phyloP scores from a whole-genome alignment of 2,113 vertebrate genomes.

The Eulacestoma nigropectus region DNA sequence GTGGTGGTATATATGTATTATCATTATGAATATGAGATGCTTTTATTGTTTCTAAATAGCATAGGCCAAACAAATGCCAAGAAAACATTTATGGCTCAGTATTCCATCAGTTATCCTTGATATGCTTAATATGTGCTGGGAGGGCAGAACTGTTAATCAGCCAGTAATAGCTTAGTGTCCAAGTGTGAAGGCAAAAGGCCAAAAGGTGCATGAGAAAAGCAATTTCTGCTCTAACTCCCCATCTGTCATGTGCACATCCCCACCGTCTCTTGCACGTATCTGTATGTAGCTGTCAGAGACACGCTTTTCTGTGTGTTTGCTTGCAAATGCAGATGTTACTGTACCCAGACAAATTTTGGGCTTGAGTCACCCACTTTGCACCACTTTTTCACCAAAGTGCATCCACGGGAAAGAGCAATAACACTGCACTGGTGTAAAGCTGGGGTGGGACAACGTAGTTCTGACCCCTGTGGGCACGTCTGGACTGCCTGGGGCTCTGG shows the following conservation, averaged over 20 bases:
- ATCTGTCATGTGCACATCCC: not conserved
- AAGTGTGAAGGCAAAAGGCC: not conserved
- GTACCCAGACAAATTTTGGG: not conserved
- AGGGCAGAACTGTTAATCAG: slow-evolving; percentile 13
- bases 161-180: not conserved
- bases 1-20: slow-evolving; percentile 32
- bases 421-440: not conserved
- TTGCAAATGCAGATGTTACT: not conserved
- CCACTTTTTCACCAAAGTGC: not conserved
- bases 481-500: not conserved
- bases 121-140: not conserved
- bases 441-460: accelerated
- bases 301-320: not conserved
- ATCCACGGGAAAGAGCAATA: not conserved
- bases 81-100: slow-evolving; percentile 17
- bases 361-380: not conserved
- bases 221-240: not conserved
- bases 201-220: not conserved
- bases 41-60: slow-evolving; percentile 49
- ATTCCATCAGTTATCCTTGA: slow-evolving; percentile 23
- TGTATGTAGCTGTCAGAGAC: not conserved
- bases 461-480: not conserved
- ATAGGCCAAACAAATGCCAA: not conserved
- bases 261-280: not conserved
- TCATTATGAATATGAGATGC: slow-evolving; percentile 25